phyloP scores from a whole-genome alignment of 2,113 vertebrate species.

The Eptesicus fuscus region DNA sequence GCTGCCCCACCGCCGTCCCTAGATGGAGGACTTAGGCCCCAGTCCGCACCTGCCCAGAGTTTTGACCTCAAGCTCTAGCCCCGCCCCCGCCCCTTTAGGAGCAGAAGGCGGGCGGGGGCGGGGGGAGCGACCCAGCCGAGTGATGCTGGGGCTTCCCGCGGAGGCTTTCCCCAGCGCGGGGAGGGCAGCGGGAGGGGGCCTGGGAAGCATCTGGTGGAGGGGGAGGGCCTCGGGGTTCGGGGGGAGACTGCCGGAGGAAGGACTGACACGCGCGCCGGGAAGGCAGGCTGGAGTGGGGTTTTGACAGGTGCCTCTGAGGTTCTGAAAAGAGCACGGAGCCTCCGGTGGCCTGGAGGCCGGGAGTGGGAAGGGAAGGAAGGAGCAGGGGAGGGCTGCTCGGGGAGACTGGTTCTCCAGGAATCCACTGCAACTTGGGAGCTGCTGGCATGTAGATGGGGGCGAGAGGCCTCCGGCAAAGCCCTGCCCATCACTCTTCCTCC shows the following conservation, averaged over 20 bases:
- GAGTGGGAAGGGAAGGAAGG: constrained; percentile 2
- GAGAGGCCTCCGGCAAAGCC: constrained; percentile 40
- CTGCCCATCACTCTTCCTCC: not conserved
- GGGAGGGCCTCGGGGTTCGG: not conserved
- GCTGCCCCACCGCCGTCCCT: not conserved
- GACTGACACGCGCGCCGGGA: not conserved
- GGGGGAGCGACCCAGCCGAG: not conserved
- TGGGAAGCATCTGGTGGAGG: not conserved
- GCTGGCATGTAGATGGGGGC: constrained; percentile 52
- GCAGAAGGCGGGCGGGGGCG: not conserved
- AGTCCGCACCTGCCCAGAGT: constrained; percentile 56
- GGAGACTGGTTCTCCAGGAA: constrained; percentile 66
- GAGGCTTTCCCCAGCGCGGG: not conserved
- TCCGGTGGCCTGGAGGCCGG: not conserved
- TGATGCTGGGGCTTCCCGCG: not conserved
- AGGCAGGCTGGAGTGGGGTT: not conserved
- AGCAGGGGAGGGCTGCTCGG: not conserved
- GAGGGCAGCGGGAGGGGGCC: not conserved
- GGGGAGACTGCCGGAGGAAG: not conserved
- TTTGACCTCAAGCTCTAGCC: constrained; percentile 65
- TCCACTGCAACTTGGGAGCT: constrained; percentile 55
- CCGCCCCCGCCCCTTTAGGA: constrained; percentile 27
- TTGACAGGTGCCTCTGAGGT: constrained; percentile 67
- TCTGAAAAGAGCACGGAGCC: not conserved
- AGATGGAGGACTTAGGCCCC: constrained; percentile 50